A percentile compares a stretch with the other conserved stretches of the same genome.
Conservation (phyloP, 2,888 invertebrate species). For the Drosophila kuntzei region DNA sequence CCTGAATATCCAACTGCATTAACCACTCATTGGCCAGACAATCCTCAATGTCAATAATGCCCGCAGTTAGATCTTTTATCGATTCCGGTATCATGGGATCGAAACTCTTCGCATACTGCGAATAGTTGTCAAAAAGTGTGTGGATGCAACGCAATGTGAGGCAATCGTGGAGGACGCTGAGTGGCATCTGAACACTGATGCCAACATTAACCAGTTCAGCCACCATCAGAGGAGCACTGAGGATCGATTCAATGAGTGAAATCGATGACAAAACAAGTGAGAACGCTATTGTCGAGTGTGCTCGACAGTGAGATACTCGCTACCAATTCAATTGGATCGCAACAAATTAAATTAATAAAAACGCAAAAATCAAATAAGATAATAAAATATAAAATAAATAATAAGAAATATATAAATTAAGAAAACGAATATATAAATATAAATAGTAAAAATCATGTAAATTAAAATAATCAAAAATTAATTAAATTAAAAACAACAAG, state of each 20-base stretch:
- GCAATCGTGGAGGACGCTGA: slow-evolving; percentile 69
- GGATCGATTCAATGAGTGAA: neutral
- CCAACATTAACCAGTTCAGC: slow-evolving; percentile 57
- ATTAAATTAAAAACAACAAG: too few species aligned
- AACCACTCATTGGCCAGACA: slow-evolving; percentile 74
- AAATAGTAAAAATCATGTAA: too few species aligned
- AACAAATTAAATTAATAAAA: neutral
- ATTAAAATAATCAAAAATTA: too few species aligned
- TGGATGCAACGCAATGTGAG: slow-evolving; percentile 78
- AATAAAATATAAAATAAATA: neutral
- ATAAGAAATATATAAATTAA: neutral
- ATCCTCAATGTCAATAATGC: slow-evolving; percentile 59
- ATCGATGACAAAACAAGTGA: neutral
- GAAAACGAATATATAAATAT: too few species aligned
- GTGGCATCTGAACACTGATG: slow-evolving; percentile 68
- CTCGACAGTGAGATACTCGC: neutral
- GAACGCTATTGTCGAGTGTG: neutral
- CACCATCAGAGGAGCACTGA: slow-evolving; percentile 65
- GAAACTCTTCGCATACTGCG: slow-evolving; percentile 71
- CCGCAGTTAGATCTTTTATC: slow-evolving; percentile 47
- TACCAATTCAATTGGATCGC: neutral
- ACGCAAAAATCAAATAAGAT: neutral
- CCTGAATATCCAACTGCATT: slow-evolving; percentile 68
- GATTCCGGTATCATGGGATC: slow-evolving; percentile 35
- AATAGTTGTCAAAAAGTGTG: slow-evolving; percentile 73